Evolutionary conservation across 23 tunicate genomes (phyloP), one percentile per base, ranked within the genome.

Genomic region (Botrylloides violaceus): DNA sequence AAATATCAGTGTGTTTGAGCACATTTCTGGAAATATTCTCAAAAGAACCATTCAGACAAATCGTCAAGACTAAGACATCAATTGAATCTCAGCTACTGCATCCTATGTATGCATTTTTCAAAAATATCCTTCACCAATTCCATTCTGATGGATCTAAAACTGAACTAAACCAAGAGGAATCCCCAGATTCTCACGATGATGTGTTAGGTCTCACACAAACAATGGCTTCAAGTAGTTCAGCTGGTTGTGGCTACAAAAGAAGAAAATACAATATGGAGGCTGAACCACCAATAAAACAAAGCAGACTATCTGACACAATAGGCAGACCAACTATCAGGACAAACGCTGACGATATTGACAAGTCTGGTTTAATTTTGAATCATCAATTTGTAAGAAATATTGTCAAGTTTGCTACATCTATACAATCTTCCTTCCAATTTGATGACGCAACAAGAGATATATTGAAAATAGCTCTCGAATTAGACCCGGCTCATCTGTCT

Each of bases 141-240:
- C 4, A 3, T 9, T 6, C 7, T 19, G 35, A 15, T 31, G 20
- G 4, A 9, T 34, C 20, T 9, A 3, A 3, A 19, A 7, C 20
- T 63, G 23, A 12, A 31, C 26, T 6, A 25, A 3, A 28, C 32
- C 4, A 12, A 4, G 4, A 33, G 29, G 70, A 33, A 63, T 63
- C 70, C 3, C 7, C 7, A 4, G 36, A 29, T 3, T 3, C 70
- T 9, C 32, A 27, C 12, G 70, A 33, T 12, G 70, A 63, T 4
- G 36, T 27, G 35, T 31, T 63, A 25, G 70, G 33, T 28, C 70
- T 63, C 35, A 63, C 70, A 3, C 70, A 63, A 28, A 27, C 70
- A 25, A 29, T 31, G 32, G 20, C 20, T 27, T 29, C 70, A 63
- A 4, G 70, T 3, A 25, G 34, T 15, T 19, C 23, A 7, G 33